Evolutionary conservation across 2,113 vertebrate species (phyloP), one percentile per base, ranked within the genome.

Genomic region (Corythornis vintsioides): DNA sequence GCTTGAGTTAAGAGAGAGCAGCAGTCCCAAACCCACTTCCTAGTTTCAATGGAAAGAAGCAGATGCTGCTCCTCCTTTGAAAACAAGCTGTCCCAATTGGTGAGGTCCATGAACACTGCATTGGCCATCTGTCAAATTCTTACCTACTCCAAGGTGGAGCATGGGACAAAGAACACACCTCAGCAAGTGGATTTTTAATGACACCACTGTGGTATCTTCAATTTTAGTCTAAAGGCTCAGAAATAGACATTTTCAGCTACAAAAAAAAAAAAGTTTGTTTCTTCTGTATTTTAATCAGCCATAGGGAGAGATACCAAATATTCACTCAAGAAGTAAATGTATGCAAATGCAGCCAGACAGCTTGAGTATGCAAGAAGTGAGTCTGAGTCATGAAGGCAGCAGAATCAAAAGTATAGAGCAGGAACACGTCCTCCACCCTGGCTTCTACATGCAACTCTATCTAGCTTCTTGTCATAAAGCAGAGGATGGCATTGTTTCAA

Each of bases 321-420:
- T 33, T 88, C 90, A 82, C 81, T 61, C 66, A 82, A 93, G 55
- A 96, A 91, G 66, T 63, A 86, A 92, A 90, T 43, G 86, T 50
- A 96, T 95, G 90, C 86, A 94, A 96, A 95, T 86, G 63, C 63
- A 96, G 70, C 55, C 81, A 96, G 77, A 90, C 70, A 90, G 83
- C 55, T 63, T 89, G 89, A 96, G 75, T 86, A 73, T 72, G 73
- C 0, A 0, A 86, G 50, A 86, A 93, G 81, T 4, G 4, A 93
- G 86, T 93, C 86, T 96, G 93, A 96, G 86, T 92, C 95, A 96
- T 7, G 55, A 87, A 90, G 63, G 88, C 70, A 92, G 61, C 11
- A 80, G 50, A 86, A 90, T 76, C 90, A 59, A 38, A 95, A 90
- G 63, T 47, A 79, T 65, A 72, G 4, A 93, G 70, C 77, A 93